Conservation (phyloP, 2,113 vertebrate species). For the Toxotes jaculatrix region DNA sequence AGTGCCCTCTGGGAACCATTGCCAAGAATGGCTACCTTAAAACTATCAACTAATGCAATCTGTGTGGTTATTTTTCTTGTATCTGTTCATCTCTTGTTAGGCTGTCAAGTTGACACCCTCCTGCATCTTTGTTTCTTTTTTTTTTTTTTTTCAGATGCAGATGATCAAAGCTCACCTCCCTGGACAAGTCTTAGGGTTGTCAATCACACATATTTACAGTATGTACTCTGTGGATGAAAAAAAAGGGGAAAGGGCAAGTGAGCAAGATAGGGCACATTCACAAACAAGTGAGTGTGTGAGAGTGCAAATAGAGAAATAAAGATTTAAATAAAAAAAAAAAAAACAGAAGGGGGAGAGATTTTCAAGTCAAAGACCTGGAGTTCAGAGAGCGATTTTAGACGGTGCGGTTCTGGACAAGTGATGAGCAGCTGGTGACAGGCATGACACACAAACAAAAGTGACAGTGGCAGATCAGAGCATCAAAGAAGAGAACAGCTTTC, state of each 20-base stretch:
- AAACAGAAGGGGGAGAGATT: neutral
- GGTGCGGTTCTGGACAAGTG: conserved; percentile 21
- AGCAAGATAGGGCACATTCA: neutral
- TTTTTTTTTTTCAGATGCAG: neutral
- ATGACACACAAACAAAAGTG: conserved; percentile 45
- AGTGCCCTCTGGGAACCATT: conserved; percentile 9
- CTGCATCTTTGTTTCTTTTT: neutral
- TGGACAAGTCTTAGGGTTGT: conserved; percentile 23
- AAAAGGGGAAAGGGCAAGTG: conserved; percentile 2
- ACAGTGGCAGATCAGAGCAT: conserved; percentile 44
- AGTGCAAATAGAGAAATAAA: neutral
- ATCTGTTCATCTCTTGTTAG: conserved; percentile 33
- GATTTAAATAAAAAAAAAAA: neutral
- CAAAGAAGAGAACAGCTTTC: conserved; percentile 40
- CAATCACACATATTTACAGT: neutral
- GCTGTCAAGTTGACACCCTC: conserved; percentile 29
- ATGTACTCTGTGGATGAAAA: neutral
- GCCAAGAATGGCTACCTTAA: conserved; percentile 34
- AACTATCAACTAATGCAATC: conserved; percentile 25
- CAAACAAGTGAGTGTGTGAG: neutral
- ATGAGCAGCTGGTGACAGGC: conserved; percentile 18
- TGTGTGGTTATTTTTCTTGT: conserved; percentile 30
- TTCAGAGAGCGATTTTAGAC: conserved; percentile 4
- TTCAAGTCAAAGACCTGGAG: neutral
- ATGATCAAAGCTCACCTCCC: conserved; percentile 33